Evolutionary conservation across 2,113 vertebrate species (phyloP), one percentile per base, ranked within the genome.

Genomic region (Macquaria ambigua): DNA sequence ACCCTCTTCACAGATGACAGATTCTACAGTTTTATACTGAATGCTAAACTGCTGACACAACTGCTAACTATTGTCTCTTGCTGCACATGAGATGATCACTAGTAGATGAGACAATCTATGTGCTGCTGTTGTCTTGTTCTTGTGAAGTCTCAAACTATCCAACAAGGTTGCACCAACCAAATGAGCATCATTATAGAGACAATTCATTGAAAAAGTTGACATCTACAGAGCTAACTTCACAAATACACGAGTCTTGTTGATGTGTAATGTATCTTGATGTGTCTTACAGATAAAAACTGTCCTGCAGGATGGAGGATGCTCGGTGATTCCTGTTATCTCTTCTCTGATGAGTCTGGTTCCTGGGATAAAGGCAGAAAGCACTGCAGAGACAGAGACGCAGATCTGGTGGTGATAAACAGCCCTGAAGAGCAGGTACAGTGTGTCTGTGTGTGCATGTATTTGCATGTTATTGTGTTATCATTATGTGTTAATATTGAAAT

Each of bases 351-450:
- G 8, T 15, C 31, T 34, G 76, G 2, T 15, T 53, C 62, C n/a
- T 92, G 90, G 90, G 41, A 20, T 1, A 9, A 66, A 1, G 75
- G 68, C 61, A 64, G 64, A 61, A 1, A 81, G 4, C 72, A 83
- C 68, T 92, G 88, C 61, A 82, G 1, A 18, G 0, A 4, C 8
- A 77, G 14, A 68, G 79, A 48, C 64, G 84, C 75, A 31, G 63
- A 87, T 72, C 86, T 92, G 79, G 79, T 83, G 53, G 66, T 87
- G 41, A 79, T 90, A 66, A 56, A 68, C 41, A 87, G 70, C 55
- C 0, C 9, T 15, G 64, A 78, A 48, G 81, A 88, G 76, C 72
- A 88, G 71, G 86, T 84, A 69, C n/a, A 9, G n/a, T 20, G 14
- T 18, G 43, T 46, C 5, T 62, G 28, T 34, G 59, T 62, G 12